Conservation (phyloP, 1,140 invertebrate species). For the Pogonus chalceus region DNA sequence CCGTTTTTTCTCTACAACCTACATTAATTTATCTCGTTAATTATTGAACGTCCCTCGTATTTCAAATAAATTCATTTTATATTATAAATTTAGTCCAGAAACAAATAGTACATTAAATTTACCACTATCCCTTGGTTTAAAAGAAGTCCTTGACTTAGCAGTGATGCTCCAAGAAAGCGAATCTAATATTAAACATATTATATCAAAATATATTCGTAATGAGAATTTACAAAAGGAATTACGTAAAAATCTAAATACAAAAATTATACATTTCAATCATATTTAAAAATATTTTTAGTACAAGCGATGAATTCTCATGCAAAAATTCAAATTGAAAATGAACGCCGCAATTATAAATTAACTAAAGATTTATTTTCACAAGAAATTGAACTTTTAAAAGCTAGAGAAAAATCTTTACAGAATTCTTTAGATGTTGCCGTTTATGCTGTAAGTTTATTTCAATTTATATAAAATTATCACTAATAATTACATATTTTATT, state of each 20-base stretch:
- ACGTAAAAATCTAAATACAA: no score
- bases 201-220: not conserved
- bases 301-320: not conserved
- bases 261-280: not conserved
- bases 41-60: no score
- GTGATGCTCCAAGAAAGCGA: not conserved
- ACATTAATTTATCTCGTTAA: no score
- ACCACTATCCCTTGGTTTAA: not conserved
- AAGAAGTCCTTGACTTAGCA: not conserved
- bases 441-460: not conserved
- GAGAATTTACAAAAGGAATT: not conserved
- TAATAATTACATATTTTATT: not conserved
- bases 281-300: not conserved
- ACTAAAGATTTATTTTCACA: not conserved
- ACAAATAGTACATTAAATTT: not conserved
- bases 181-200: not conserved
- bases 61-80: no score
- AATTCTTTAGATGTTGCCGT: not conserved
- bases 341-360: not conserved
- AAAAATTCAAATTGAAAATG: not conserved
- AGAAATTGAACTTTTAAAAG: not conserved
- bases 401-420: not conserved
- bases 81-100: not conserved
- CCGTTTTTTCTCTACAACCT: no score
- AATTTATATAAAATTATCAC: not conserved